Evolutionary conservation across 2,888 invertebrate genomes (phyloP).

Genomic region (Leucoma salicis): DNA sequence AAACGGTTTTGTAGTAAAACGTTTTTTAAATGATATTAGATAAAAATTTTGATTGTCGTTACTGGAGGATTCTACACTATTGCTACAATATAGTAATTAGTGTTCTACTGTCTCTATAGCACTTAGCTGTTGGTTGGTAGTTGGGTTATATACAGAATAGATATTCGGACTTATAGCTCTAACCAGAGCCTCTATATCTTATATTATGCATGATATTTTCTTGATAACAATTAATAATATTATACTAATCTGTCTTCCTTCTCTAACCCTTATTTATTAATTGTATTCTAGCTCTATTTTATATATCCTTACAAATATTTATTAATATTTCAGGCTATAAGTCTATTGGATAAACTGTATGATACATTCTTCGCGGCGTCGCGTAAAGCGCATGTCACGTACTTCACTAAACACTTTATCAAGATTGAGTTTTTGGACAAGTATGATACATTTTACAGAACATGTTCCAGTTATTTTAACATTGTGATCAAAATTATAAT

Average conservation of each 20-base stretch:
- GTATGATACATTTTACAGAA: constrained; percentile 68
- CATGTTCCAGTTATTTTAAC: constrained; percentile 8
- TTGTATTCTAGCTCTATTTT: constrained; percentile 35
- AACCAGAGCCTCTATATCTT: constrained; percentile 3
- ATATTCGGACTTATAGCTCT: no score
- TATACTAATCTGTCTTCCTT: constrained; percentile 17
- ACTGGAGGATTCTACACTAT: no score
- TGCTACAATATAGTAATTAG: no score
- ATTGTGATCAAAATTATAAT: constrained; percentile 17
- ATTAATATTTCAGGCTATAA: constrained; percentile 82
- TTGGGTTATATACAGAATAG: no score
- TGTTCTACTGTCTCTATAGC: no score
- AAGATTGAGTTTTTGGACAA: constrained; percentile 88
- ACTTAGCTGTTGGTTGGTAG: no score
- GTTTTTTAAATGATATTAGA: no score
- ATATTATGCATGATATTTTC: constrained; percentile 15
- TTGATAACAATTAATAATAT: neutral
- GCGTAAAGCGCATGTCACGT: constrained; percentile 81
- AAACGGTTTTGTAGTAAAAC: no score
- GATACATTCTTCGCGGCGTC: constrained; percentile 77
- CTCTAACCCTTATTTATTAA: constrained; percentile 30
- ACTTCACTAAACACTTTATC: constrained; percentile 85
- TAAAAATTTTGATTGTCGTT: no score
- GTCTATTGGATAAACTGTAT: constrained; percentile 86
- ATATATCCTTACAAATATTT: constrained; percentile 74